Percentiles rank a stretch among this genome's conserved stretches.
Conservation (phyloP, 2,797 vertebrate species). For the Sylvilagus floridanus region DNA sequence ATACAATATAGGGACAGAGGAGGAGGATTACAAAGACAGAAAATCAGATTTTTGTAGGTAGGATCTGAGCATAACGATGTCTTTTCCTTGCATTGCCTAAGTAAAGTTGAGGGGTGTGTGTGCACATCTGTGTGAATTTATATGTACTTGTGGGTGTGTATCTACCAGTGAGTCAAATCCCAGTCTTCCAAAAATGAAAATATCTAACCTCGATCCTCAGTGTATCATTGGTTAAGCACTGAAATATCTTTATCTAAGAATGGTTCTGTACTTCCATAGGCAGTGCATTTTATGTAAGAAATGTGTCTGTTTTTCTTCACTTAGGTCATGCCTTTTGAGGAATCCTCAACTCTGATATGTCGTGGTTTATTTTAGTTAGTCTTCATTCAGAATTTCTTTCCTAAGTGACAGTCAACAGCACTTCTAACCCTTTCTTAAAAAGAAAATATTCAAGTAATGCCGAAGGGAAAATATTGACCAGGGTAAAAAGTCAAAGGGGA, state of each 20-base stretch:
- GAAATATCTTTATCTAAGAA: neutral
- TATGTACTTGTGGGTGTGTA: neutral
- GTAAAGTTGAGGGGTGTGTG: neutral
- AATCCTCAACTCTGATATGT: neutral
- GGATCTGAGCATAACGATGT: neutral
- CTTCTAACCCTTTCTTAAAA: constrained; percentile 21
- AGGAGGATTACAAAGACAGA: neutral
- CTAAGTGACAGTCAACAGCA: neutral
- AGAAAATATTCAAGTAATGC: constrained; percentile 35
- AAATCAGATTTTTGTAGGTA: neutral
- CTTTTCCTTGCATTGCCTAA: neutral
- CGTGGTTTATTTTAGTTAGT: neutral
- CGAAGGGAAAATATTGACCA: neutral
- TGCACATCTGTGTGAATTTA: neutral
- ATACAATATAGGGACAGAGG: neutral
- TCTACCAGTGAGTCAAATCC: neutral
- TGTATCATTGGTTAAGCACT: neutral
- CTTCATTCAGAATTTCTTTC: constrained; percentile 48
- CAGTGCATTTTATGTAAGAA: constrained; percentile 12
- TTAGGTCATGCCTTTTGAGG: neutral
- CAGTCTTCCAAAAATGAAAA: neutral
- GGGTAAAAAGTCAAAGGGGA: constrained; percentile 40
- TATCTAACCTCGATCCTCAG: neutral
- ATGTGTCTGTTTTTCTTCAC: neutral
- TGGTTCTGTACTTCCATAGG: neutral